A percentile compares a stretch with the other conserved stretches of the same genome.
Conservation (phyloP, 2,797 vertebrate genomes). For the Agapornis canus region DNA sequence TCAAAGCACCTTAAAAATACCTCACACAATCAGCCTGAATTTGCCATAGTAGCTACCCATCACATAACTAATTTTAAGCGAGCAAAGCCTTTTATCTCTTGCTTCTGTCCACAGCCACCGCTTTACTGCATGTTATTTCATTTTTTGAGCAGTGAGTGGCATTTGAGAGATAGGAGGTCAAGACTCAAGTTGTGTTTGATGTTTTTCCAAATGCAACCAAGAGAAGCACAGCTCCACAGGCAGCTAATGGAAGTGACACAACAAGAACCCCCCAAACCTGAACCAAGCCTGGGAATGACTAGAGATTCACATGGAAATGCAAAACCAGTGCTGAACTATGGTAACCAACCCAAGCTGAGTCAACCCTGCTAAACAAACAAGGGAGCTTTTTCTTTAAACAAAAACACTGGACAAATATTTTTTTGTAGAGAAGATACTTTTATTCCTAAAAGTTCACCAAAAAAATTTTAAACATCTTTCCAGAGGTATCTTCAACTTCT, state of each 20-base stretch:
- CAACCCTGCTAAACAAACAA: conserved; percentile 49
- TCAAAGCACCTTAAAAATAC: neutral
- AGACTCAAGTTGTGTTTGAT: neutral
- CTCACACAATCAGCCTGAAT: neutral
- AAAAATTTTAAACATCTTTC: neutral
- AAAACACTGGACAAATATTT: conserved; percentile 20
- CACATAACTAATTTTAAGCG: neutral
- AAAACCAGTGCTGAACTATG: conserved; percentile 30
- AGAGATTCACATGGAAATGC: conserved; percentile 53
- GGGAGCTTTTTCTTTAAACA: conserved; percentile 16
- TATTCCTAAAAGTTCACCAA: neutral
- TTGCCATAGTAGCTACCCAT: neutral
- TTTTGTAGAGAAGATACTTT: neutral
- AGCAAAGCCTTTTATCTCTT: neutral
- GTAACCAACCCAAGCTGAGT: conserved; percentile 54
- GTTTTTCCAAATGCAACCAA: conserved; percentile 20
- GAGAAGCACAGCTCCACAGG: neutral
- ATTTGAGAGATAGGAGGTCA: neutral
- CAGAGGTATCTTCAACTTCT: conserved; percentile 4
- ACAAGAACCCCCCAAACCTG: conserved; percentile 17
- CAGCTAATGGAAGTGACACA: neutral
- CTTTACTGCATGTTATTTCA: neutral
- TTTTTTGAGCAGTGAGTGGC: neutral
- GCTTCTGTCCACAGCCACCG: neutral
- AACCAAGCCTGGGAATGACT: conserved; percentile 55